These are phyloP conservation scores for Nipponia nippon DNA, from an alignment of 2,113 vertebrate species.

Conservation along the genomic window DNA sequence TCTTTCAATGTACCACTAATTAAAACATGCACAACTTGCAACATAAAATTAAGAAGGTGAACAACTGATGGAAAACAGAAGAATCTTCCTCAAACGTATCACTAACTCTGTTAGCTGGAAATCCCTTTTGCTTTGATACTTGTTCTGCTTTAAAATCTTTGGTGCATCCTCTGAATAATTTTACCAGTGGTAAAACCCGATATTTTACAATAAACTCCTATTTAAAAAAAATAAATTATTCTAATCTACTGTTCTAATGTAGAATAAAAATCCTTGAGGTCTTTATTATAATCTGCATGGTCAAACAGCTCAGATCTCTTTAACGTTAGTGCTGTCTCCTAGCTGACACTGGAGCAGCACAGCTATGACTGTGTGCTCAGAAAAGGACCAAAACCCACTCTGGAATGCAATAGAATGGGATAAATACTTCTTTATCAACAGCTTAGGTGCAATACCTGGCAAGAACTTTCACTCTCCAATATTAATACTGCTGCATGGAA, in stretches of 20 bases:
- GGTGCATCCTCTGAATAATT: not conserved
- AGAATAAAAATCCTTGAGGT: not conserved
- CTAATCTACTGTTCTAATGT: not conserved
- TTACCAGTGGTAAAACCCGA: not conserved
- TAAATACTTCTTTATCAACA: not conserved
- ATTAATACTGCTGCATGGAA: not conserved
- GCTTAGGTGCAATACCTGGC: not conserved
- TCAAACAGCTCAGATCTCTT: not conserved
- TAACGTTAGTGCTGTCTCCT: not conserved
- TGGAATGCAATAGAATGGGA: not conserved
- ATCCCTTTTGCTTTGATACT: not conserved
- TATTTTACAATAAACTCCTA: not conserved
- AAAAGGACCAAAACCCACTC: not conserved
- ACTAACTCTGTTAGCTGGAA: not conserved
- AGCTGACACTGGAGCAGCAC: not conserved
- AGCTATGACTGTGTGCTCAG: not conserved
- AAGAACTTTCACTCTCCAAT: not conserved
- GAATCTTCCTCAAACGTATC: not conserved
- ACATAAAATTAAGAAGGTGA: not conserved
- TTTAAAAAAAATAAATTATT: not conserved
- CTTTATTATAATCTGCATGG: not conserved
- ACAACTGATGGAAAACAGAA: not conserved
- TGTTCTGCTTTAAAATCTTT: not conserved
- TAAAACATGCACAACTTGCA: not conserved
- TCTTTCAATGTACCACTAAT: not conserved